Base-by-base conservation (phyloP, 2,888 invertebrate genomes). In the Eurytoma californica region DNA sequence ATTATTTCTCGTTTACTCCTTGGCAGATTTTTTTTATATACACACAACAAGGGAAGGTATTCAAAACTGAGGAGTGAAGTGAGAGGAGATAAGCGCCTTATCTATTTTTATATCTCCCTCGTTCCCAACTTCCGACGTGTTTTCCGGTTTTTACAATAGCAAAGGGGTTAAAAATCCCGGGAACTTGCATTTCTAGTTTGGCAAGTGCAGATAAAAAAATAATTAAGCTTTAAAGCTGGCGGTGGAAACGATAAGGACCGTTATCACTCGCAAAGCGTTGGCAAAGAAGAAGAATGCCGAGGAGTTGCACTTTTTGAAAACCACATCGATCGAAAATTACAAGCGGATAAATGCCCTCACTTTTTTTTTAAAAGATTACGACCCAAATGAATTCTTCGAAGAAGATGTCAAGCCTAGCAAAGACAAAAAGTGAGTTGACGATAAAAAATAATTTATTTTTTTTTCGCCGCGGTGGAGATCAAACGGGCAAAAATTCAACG, bases 311-410 rank as follows among this genome's bases (percentile, higher is more conserved):
- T 39, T 39, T 39, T 7, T 39, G 39, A 39, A 39, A 39, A 39
- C 39, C 39, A 39, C 39, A 39, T 81, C 81, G 9, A 81, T 79
- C 14, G 81, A 81, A 68, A 74, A 77, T 61, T 81, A 79, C 53
- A 81, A 81, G 24, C 61, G 81, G 30, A 77, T 81, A 28, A 79
- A 81, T 58, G 79, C 81, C 39, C 74, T 81, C 4, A 79, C 81
- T 0, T 79, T 81, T 58, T 81, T 81, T 28, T 30, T 81, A 13
- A 69, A 61, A 14, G 20, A 78, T 24, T 75, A 79, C n/a, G 68
- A 75, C 5, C 16, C 61, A n/a, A 39, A 72, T 14, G 57, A 20
- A 9, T 16, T 28, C 1, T 51, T 39, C 1, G 47, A 80, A 51
- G 65, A 68, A 5, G 72, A 78, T 7, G 0, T n/a, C 14, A 73